Evolutionary conservation across 2,888 invertebrate genomes (phyloP), one percentile per base, ranked within the genome.

Genomic region (Argyresthia albistria): DNA sequence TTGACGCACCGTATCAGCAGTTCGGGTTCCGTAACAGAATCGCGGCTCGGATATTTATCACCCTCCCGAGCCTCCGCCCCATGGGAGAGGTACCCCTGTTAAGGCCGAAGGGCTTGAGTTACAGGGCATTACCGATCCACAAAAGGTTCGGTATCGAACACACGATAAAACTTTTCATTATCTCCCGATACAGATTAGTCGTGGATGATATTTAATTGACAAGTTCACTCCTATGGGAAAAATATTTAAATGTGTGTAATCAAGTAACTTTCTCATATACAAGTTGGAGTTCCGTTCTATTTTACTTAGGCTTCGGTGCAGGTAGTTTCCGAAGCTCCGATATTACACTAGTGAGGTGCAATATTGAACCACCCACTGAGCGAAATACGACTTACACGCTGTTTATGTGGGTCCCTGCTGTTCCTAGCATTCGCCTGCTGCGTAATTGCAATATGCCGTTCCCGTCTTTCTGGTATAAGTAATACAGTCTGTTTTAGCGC

Each of bases 351-450:
- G 39, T 39, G 15, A 14, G 9, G 45, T 45, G 45, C 45, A 45
- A 16, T 45, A 45, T 45, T 45, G 45, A 45, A 45, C 45, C 45
- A 45, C 45, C 45, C 16, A 45, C 45, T 45, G 45, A 14, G 45
- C 53, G 52, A 54, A 55, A 55, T 50, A 52, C 53, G 53, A 43
- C 43, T 35, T 35, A 43, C 43, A 35, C 12, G 45, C 53, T 48
- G 49, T 51, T 49, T 50, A 50, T 51, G 56, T 56, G 54, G 56
- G 55, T 56, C 55, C 55, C 53, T 55, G 51, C 55, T 51, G 56
- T 15, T 15, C 25, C 25, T 14, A 45, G 45, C 45, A 45, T n/a
- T 8, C 25, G 25, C 25, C 25, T 25, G 25, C 25, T 25, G 25
- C 25, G 25, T 25, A 25, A 25, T 25, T 25, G 25, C 25, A 25